phyloP scores from a whole-genome alignment of 2,797 vertebrate genomes.

The Champsocephalus gunnari region DNA sequence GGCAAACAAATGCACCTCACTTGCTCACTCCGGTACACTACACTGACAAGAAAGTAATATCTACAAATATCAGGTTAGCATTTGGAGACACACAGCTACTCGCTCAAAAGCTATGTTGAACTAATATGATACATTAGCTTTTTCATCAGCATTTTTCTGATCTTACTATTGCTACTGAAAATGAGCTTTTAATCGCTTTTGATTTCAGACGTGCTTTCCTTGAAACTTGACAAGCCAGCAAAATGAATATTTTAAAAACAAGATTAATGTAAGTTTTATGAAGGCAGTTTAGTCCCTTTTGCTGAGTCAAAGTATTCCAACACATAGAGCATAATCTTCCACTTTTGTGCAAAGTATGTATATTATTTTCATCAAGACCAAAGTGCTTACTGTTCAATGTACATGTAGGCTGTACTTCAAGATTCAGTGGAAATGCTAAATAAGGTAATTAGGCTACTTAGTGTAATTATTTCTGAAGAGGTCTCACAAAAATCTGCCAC shows the following conservation, averaged over 20 bases:
- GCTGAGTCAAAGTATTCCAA: conserved; percentile 59
- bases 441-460: conserved; percentile 63
- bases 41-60: conserved; percentile 1
- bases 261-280: conserved; percentile 57
- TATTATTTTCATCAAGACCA: conserved; percentile 62
- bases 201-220: conserved; percentile 41
- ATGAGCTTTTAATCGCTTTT: conserved; percentile 28
- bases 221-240: conserved; percentile 43
- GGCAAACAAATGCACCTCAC: neutral
- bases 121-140: conserved; percentile 23
- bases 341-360: conserved; percentile 44
- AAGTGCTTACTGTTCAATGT: conserved; percentile 40
- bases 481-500: conserved; percentile 6
- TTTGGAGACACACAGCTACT: neutral
- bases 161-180: conserved; percentile 12
- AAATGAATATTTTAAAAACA: conserved; percentile 52
- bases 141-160: conserved; percentile 24
- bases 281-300: conserved; percentile 40
- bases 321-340: conserved; percentile 47
- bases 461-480: conserved; percentile 54
- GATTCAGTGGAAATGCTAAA: conserved; percentile 70
- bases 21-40: neutral
- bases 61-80: conserved; percentile 5
- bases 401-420: conserved; percentile 40
- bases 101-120: neutral